Evolutionary conservation across 2,888 invertebrate genomes (phyloP).

Genomic region (Hydroisotoma schaefferi): DNA sequence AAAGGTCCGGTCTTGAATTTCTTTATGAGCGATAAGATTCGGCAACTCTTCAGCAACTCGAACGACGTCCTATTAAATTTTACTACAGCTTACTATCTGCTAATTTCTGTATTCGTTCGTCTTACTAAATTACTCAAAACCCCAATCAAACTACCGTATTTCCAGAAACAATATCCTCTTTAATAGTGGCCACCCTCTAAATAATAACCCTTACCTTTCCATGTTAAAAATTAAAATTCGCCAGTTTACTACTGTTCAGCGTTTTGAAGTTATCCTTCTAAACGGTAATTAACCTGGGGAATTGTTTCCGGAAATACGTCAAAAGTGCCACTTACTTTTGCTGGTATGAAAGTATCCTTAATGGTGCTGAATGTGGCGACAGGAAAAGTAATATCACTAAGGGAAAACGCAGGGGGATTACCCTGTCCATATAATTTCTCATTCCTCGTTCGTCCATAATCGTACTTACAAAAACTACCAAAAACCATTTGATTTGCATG

Average conservation of each 20-base stretch:
- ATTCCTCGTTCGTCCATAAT: slow-evolving; percentile 64
- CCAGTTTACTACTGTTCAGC: too few relatives aligned
- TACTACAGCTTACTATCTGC: not conserved
- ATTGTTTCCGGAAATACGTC: not conserved
- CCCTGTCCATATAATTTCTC: slow-evolving; percentile 58
- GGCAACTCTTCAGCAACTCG: not conserved
- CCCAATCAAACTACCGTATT: too few relatives aligned
- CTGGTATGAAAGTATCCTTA: not conserved
- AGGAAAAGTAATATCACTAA: slow-evolving; percentile 57
- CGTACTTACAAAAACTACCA: slow-evolving; percentile 59
- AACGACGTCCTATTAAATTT: not conserved
- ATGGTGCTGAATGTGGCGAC: slow-evolving; percentile 3
- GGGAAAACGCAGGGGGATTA: slow-evolving; percentile 62
- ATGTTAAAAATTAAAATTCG: too few relatives aligned
- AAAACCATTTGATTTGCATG: not conserved
- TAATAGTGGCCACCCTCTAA: too few relatives aligned
- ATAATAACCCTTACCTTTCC: too few relatives aligned
- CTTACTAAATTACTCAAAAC: not conserved
- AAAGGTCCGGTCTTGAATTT: not conserved
- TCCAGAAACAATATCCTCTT: too few relatives aligned
- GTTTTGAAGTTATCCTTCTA: too few relatives aligned
- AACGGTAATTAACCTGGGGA: not conserved
- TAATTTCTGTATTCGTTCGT: not conserved
- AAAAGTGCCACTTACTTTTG: not conserved
- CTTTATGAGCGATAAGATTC: not conserved